Conservation (phyloP, 1,140 invertebrate species). For the Ephestia elutella region DNA sequence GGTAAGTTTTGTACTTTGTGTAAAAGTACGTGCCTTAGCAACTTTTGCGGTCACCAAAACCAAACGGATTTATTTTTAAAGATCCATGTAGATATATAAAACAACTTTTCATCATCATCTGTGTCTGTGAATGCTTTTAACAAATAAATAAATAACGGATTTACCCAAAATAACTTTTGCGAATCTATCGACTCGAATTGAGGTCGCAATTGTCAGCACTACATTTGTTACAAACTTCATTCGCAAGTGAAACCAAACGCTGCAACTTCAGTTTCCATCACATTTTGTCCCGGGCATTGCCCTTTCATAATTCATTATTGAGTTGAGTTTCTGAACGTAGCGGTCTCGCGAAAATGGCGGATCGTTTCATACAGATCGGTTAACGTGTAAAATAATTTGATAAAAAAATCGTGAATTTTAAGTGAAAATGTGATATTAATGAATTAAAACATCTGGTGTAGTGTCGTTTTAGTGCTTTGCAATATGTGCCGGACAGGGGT, state of each 20-base stretch:
- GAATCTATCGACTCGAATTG: no score
- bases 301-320: conserved; percentile 69
- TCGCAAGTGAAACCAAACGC: conserved; percentile 4
- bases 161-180: no score
- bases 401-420: conserved; percentile 54
- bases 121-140: no score
- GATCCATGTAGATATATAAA: no score
- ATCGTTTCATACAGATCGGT: conserved; percentile 27
- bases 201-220: background rate
- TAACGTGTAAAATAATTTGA: conserved; percentile 34
- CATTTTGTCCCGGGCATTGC: conserved; percentile 57
- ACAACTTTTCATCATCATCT: no score
- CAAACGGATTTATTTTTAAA: no score
- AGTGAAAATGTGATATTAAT: conserved; percentile 69
- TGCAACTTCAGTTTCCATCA: conserved; percentile 26
- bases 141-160: no score
- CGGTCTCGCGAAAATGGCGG: conserved; percentile 62
- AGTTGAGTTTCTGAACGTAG: conserved; percentile 55
- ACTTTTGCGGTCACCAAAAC: no score
- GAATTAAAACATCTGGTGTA: conserved; percentile 68
- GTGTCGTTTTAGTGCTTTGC: conserved; percentile 51
- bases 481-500: conserved; percentile 69
- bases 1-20: no score
- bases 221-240: conserved; percentile 34
- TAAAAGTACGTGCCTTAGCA: no score